A percentile compares a stretch with the other conserved stretches of the same genome.
These are phyloP conservation scores for Nymphicus hollandicus DNA, from an alignment of 2,113 vertebrate genomes.

Conservation along the genomic window DNA sequence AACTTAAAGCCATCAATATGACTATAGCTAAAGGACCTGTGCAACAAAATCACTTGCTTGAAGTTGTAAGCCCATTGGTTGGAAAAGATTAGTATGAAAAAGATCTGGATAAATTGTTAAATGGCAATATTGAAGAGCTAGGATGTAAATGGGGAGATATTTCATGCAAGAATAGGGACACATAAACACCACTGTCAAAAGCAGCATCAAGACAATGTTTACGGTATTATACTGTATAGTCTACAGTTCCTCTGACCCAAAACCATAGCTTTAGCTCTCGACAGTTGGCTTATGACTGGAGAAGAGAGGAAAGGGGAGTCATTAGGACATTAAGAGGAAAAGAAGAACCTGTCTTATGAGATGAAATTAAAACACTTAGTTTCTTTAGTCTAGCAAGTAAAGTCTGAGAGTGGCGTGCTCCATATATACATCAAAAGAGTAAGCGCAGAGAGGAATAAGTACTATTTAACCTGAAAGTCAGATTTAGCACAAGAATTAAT, in stretches of 20 bases:
- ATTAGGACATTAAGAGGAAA: background rate
- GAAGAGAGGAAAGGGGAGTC: background rate
- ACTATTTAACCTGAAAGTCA: background rate
- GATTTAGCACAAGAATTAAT: background rate
- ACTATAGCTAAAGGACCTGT: background rate
- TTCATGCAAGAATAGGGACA: background rate
- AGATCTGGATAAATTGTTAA: background rate
- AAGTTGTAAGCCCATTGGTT: background rate
- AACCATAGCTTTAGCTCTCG: background rate
- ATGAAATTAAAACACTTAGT: background rate
- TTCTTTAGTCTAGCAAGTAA: conserved; percentile 27
- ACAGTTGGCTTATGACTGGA: background rate
- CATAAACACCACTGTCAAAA: background rate
- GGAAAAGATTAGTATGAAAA: background rate
- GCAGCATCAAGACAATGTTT: background rate
- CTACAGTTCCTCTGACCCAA: background rate
- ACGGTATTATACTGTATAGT: background rate
- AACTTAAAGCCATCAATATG: background rate
- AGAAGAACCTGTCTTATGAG: background rate
- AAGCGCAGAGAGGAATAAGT: background rate
- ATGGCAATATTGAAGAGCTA: background rate
- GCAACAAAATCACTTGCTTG: background rate
- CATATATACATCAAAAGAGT: background rate
- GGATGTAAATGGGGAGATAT: background rate
- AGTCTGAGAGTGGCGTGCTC: background rate